phyloP scores from a whole-genome alignment of 2,888 invertebrate genomes.

The Stegana nigrithorax region DNA sequence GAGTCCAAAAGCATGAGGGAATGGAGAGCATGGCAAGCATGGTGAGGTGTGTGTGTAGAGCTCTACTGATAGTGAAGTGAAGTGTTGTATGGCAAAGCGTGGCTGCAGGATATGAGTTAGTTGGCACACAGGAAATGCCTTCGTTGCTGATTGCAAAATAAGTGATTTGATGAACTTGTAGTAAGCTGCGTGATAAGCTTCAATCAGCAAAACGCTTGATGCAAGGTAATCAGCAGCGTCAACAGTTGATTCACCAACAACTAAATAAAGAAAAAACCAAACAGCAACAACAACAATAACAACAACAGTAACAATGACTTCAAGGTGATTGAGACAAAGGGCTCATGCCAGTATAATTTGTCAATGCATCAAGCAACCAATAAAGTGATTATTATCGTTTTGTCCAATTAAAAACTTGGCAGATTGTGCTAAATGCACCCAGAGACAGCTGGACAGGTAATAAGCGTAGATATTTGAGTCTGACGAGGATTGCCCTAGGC shows the following conservation, averaged over 20 bases:
- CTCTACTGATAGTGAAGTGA: too few relatives aligned
- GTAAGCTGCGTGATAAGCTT: constrained; percentile 51
- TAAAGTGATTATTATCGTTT: constrained; percentile 47
- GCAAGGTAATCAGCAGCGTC: not conserved
- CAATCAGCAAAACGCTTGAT: constrained; percentile 38
- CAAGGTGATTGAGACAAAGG: not conserved
- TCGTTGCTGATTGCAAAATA: constrained; percentile 52
- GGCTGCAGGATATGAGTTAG: too few relatives aligned
- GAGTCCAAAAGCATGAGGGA: not conserved
- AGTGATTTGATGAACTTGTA: constrained; percentile 50
- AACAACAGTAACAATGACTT: not conserved
- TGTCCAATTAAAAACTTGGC: too few relatives aligned
- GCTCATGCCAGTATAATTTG: constrained; percentile 50
- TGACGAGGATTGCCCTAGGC: too few relatives aligned
- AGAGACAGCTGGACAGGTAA: too few relatives aligned
- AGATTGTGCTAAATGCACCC: too few relatives aligned
- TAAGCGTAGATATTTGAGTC: too few relatives aligned
- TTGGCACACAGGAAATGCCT: constrained; percentile 19
- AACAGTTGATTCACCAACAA: not conserved
- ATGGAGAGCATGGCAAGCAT: not conserved
- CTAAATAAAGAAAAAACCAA: not conserved
- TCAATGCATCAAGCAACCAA: constrained; percentile 55
- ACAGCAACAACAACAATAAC: not conserved
- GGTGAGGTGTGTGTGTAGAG: not conserved
- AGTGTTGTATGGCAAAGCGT: not conserved